Evolutionary conservation across 2,888 invertebrate species (phyloP), one percentile per base, ranked within the genome.

Genomic region (Eremobia ochroleuca): DNA sequence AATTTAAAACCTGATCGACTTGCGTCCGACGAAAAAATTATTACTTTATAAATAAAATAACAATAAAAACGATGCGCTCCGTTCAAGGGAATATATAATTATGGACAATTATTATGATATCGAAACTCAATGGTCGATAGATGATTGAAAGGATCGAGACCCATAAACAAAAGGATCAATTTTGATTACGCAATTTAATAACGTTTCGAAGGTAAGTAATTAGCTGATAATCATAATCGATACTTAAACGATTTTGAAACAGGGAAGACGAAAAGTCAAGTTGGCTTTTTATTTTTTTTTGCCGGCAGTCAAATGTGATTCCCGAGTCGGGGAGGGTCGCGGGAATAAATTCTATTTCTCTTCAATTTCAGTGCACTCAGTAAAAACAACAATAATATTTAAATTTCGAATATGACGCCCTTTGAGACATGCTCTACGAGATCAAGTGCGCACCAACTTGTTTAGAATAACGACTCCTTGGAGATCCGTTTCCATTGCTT

Each of bases 21-120:
- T 94, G 94, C 93, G 94, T 92, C 92, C 93, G 94, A 94, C 92
- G 94, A 95, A 95, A 95, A 96, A 96, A 96, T 95, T 96, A 96
- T 96, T 95, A 96, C 95, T 96, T 96, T 96, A 96, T 97, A 97
- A 97, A 97, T 97, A 97, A 97, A 97, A 97, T 97, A 97, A 96
- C 96, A 97, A 97, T 97, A 97, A 97, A 96, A 97, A 94, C 92
- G 96, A 96, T 95, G 96, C 94, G 94, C 94, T 92, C 90, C 92
- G 94, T 94, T 94, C 94, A 95, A 94, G 96, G 95, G 96, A 96
- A 96, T 96, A 95, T 97, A 95, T 97, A 97, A 97, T 97, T 97
- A 97, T 96, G 97, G 95, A 95, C 96, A 97, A 97, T 97, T 97
- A 97, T 96, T 96, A 95, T 96, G 95, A 96, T 96, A 95, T 93